Evolutionary conservation across 2,113 vertebrate genomes (phyloP).

Genomic region (Rhinichthys klamathensis): DNA sequence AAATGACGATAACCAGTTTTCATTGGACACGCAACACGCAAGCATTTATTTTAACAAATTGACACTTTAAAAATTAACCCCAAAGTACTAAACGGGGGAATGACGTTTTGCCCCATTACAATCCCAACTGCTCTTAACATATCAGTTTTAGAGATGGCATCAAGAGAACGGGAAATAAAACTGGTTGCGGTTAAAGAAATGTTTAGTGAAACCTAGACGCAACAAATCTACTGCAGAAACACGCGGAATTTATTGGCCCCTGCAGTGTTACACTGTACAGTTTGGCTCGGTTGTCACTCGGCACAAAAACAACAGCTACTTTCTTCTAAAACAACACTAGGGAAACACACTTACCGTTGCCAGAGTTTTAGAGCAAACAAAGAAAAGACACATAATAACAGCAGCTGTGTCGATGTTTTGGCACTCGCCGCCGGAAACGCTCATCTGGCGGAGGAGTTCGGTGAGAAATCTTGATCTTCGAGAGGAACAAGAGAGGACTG

Average conservation of each 20-base stretch:
- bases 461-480: not conserved
- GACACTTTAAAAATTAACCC: not conserved
- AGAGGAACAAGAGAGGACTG: not conserved
- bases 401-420: not conserved
- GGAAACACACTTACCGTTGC: conserved; percentile 7
- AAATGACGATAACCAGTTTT: not conserved
- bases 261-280: not conserved
- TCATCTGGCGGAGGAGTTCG: not conserved
- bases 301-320: not conserved
- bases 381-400: not conserved
- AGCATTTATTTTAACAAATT: not conserved
- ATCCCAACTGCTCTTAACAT: not conserved
- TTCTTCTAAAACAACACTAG: not conserved
- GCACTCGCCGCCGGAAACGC: conserved; percentile 7
- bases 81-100: not conserved
- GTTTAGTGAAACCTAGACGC: not conserved
- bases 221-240: not conserved
- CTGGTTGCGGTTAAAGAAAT: not conserved
- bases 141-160: not conserved
- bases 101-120: not conserved
- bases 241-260: not conserved
- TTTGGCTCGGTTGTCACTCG: not conserved
- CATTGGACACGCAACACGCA: too few relatives aligned
- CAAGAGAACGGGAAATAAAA: not conserved
- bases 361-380: not conserved